Conservation (phyloP, 2,888 invertebrate species). For the Mythimna lalbum region DNA sequence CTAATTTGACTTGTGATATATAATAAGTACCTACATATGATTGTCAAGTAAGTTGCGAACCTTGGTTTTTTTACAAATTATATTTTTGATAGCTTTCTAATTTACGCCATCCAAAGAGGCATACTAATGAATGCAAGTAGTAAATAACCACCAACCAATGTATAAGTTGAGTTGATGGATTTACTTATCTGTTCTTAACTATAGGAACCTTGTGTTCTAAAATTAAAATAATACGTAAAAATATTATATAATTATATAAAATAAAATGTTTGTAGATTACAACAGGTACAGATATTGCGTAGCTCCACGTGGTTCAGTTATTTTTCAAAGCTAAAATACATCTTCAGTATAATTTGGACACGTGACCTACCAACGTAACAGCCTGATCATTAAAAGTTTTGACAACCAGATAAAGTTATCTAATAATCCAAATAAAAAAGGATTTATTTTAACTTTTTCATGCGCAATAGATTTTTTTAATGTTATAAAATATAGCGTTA, state of each 20-base stretch:
- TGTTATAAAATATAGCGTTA: neutral
- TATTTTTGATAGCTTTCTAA: no score
- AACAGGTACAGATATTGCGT: neutral
- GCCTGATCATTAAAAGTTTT: constrained; percentile 71
- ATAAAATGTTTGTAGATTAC: neutral
- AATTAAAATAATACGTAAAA: no score
- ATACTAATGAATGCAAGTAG: no score
- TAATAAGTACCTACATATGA: no score
- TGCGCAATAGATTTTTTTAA: neutral
- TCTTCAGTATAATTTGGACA: constrained; percentile 35
- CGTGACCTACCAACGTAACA: constrained; percentile 55
- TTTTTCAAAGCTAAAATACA: constrained; percentile 18
- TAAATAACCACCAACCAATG: no score
- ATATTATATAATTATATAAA: no score
- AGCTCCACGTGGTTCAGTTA: constrained; percentile 15
- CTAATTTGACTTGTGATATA: no score
- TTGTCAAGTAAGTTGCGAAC: no score
- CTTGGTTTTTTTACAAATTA: no score
- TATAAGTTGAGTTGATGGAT: no score
- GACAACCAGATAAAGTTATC: constrained; percentile 38
- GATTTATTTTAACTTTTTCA: constrained; percentile 23
- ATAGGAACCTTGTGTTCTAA: neutral
- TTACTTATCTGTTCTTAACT: neutral
- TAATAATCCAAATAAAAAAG: constrained; percentile 53
- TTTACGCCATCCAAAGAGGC: no score